phyloP scores from a whole-genome alignment of 2,797 vertebrate genomes.

The Lepus oiostolus region DNA sequence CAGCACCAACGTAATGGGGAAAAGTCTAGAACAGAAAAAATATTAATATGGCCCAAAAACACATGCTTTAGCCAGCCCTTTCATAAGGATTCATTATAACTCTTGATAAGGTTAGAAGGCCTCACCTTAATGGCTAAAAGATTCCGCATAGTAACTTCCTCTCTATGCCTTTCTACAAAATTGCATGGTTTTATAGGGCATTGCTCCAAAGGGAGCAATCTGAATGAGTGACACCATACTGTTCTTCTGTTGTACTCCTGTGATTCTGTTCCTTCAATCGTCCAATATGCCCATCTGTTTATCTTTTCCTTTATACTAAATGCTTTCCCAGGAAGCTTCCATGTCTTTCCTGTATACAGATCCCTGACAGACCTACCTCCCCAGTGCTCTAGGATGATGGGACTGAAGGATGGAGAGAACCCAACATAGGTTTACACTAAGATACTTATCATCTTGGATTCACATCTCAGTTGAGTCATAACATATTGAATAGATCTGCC shows the following conservation, averaged over 20 bases:
- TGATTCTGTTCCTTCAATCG: background rate
- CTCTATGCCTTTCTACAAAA: background rate
- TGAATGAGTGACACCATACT: background rate
- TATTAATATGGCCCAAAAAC: background rate
- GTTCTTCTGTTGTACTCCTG: background rate
- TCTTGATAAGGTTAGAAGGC: background rate
- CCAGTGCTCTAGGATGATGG: background rate
- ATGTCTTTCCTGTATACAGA: background rate
- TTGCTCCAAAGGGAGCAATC: no score
- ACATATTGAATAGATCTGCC: background rate
- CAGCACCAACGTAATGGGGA: background rate
- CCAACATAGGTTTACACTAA: background rate
- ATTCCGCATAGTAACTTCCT: background rate
- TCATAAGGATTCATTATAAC: background rate
- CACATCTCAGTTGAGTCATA: background rate
- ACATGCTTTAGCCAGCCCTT: background rate
- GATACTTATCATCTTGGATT: background rate
- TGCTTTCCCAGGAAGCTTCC: background rate
- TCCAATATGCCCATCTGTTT: background rate
- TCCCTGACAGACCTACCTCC: background rate
- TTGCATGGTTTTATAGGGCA: background rate
- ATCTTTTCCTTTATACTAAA: background rate
- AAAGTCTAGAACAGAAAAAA: background rate
- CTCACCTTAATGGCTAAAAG: background rate
- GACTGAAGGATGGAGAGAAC: background rate